phyloP scores from a whole-genome alignment of 1,140 invertebrate species.

The Carposina sasakii region DNA sequence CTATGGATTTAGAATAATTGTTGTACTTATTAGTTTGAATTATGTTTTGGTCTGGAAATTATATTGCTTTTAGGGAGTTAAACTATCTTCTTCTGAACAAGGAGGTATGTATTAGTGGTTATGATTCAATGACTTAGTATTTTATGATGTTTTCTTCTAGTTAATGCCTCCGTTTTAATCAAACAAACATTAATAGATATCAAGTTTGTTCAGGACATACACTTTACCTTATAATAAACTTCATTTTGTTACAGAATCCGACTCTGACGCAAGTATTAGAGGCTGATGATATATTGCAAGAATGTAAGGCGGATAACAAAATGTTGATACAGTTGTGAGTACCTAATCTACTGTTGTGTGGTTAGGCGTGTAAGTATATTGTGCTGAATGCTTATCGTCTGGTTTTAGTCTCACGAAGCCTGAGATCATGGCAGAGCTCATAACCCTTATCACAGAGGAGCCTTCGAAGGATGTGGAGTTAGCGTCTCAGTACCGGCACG shows the following conservation, averaged over 20 bases:
- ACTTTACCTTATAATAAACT: too few relatives aligned
- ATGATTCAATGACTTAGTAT: slow-evolving; percentile 33
- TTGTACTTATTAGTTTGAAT: slow-evolving; percentile 63
- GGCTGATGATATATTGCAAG: slow-evolving; percentile 95
- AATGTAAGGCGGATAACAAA: slow-evolving; percentile 95
- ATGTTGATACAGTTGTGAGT: slow-evolving; percentile 95
- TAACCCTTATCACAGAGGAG: slow-evolving; percentile 89
- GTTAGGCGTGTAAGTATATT: too few relatives aligned
- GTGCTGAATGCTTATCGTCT: slow-evolving; percentile 17
- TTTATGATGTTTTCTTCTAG: slow-evolving; percentile 14
- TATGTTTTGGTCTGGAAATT: slow-evolving; percentile 67
- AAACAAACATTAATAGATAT: too few relatives aligned
- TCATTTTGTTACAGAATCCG: slow-evolving; percentile 86
- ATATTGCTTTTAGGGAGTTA: slow-evolving; percentile 53
- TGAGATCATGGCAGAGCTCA: slow-evolving; percentile 88
- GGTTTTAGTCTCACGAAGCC: slow-evolving; percentile 85
- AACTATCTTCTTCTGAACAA: slow-evolving; percentile 60
- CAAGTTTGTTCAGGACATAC: too few relatives aligned
- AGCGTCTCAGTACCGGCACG: slow-evolving; percentile 88
- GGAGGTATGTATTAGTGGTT: slow-evolving; percentile 67
- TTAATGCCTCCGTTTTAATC: slow-evolving; percentile 5
- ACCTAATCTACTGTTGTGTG: too few relatives aligned
- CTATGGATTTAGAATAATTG: slow-evolving; percentile 59
- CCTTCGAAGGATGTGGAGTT: slow-evolving; percentile 85
- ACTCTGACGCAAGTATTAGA: slow-evolving; percentile 92